Base-by-base conservation (phyloP, 2,888 invertebrate genomes). In the Hemicrepidius hirtus region DNA sequence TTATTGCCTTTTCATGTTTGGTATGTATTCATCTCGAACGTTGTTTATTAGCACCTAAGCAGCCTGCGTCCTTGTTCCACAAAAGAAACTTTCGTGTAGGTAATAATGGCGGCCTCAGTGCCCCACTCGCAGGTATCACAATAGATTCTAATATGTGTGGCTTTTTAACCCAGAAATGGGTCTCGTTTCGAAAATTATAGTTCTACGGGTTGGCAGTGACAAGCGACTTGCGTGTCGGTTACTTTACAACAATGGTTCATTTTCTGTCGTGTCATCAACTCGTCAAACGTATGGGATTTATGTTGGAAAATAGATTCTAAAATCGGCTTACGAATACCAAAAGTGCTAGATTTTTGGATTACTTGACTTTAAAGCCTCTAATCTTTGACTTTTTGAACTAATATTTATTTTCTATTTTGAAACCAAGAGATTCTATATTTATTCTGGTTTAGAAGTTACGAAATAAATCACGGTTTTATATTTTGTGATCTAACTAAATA, bases 1-100 rank as follows among this genome's bases (percentile, higher is more conserved):
- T 84, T 83, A 83, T 80, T 76, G 71, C 76, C 80, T 81, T 81
- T 82, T 82, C 78, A 77, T 68, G n/a, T 64, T 72, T 60, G 40
- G 55, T 40, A 53, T 73, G 59, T 53, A 71, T 71, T 67, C 50
- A 37, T 20, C 68, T 64, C 35, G 60, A 55, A 55, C 71, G 66
- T 71, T 71, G 72, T 72, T 72, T 72, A 72, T 73, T 73, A 69
- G 73, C 73, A 69, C 65, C 69, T 65, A 69, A 73, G 68, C 72
- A 72, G 72, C 68, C 69, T 73, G 68, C 73, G 73, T 73, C 73
- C 69, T 73, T 73, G 59, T 73, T 40, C 53, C 65, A 69, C 65
- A 73, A 73, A 57, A 24, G 71, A 41, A 32, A 21, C 71, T 65
- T 71, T 66, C 66, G 66, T 65, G 66, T 55, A 63, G 63, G 68